Evolutionary conservation across 2,888 invertebrate genomes (phyloP), one percentile per base, ranked within the genome.

Genomic region (Busseola fusca): DNA sequence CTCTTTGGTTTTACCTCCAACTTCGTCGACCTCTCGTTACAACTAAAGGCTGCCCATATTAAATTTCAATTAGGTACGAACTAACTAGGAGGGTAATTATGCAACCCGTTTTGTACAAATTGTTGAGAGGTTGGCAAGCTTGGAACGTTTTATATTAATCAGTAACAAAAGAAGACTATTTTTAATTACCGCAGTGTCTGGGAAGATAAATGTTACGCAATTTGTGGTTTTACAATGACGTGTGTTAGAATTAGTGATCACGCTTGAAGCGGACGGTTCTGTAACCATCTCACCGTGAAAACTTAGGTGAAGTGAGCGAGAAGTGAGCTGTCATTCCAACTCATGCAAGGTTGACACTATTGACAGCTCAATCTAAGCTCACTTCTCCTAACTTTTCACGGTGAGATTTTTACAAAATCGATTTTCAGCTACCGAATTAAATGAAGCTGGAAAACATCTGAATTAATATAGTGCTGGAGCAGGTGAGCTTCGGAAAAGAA

Each of bases 41-140:
- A 71, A 80, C 68, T 72, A 72, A 76, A 76, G 68, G 48, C 59
- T 64, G 56, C 45, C 67, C 74, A 72, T 81, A 74, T 80, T 76
- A 72, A 80, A 77, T 80, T 81, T 81, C 77, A 81, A 81, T 80
- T 81, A 74, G 71, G 65, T 67, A 66, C 66, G 69, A 69, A 69
- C 71, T 64, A 67, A 76, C 70, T 71, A 68, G 63, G 67, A 72
- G 65, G 62, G 72, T 76, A 76, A 80, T 80, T 80, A 69, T 76
- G 79, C 67, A 69, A 54, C 64, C 81, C 69, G 52, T 68, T 77
- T 64, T 50, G 68, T 66, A 25, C 63, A 66, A 76, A 70, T 71
- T 80, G 27, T 64, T 59, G 60, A 72, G 52, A 54, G 54, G 68
- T 65, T 57, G 54, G 65, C 63, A 63, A 64, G 42, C 67, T 72